A percentile compares a stretch with the other conserved stretches of the same genome.
phyloP scores from a whole-genome alignment of 2,797 vertebrate genomes.

The Sebastes dallii region DNA sequence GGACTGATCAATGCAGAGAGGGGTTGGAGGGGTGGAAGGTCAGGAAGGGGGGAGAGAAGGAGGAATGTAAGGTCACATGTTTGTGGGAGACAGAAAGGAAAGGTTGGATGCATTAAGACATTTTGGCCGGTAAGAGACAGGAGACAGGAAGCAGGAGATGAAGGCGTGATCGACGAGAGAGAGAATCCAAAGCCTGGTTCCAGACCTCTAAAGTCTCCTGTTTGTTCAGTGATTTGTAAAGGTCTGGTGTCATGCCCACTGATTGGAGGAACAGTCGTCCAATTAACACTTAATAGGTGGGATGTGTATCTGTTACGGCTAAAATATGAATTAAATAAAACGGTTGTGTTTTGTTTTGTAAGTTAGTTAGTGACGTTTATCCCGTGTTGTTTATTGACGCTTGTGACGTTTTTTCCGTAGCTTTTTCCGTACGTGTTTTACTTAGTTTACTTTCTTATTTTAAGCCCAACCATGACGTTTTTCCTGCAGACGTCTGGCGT shows the following conservation, averaged over 20 bases:
- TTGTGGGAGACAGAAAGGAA: neutral
- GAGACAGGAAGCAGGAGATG: neutral
- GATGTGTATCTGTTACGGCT: too few relatives aligned
- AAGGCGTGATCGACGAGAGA: neutral
- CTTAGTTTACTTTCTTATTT: too few relatives aligned
- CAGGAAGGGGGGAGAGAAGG: neutral
- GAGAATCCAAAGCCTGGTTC: neutral
- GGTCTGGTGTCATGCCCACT: neutral
- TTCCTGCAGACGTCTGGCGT: too few relatives aligned
- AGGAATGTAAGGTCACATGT: neutral
- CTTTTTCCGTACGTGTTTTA: too few relatives aligned
- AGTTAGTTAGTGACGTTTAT: too few relatives aligned
- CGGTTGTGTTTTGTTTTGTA: too few relatives aligned
- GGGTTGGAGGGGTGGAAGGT: neutral
- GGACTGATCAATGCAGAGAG: conserved; percentile 54
- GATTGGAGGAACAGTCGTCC: too few relatives aligned
- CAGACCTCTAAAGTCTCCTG: neutral
- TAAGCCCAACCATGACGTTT: too few relatives aligned
- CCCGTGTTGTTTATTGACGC: too few relatives aligned
- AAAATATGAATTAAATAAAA: too few relatives aligned
- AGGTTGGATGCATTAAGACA: neutral
- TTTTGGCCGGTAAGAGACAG: neutral
- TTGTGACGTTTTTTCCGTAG: too few relatives aligned
- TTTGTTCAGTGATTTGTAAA: neutral
- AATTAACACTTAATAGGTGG: too few relatives aligned